Evolutionary conservation across 2,797 vertebrate genomes (phyloP).

Genomic region (Vespertilio murinus): DNA sequence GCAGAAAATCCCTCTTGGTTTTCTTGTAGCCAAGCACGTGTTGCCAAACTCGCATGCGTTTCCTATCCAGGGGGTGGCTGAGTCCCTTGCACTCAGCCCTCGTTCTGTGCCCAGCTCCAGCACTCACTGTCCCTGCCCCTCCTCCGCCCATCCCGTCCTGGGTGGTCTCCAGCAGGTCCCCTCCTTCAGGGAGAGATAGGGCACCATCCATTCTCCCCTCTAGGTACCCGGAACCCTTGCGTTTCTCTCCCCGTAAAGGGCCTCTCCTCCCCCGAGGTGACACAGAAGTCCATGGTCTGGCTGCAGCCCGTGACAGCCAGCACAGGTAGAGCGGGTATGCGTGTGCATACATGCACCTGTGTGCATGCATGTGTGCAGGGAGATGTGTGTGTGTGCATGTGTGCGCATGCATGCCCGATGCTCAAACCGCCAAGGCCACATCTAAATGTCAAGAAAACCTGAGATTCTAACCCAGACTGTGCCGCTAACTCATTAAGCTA

Average conservation of each 20-base stretch:
- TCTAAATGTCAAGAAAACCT: neutral
- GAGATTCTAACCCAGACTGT: constrained; percentile 6
- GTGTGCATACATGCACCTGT: neutral
- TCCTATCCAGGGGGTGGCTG: neutral
- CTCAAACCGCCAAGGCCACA: neutral
- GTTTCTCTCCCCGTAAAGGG: constrained; percentile 81
- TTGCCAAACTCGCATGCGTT: fast-evolving
- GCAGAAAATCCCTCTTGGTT: neutral
- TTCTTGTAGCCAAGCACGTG: neutral
- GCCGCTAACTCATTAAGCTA: neutral
- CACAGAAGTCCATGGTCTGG: constrained; percentile 52
- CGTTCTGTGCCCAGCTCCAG: neutral
- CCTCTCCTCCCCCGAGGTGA: constrained; percentile 47
- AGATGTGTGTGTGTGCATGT: fast-evolving
- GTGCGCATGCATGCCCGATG: neutral
- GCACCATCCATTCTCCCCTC: constrained; percentile 77
- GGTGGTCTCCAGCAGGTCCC: neutral
- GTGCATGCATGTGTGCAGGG: too few relatives aligned
- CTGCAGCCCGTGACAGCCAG: constrained; percentile 70
- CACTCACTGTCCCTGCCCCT: neutral
- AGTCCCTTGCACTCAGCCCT: neutral
- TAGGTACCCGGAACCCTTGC: constrained; percentile 80
- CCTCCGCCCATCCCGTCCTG: neutral
- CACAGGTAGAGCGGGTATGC: constrained; percentile 66
- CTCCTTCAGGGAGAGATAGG: constrained; percentile 75